phyloP scores from a whole-genome alignment of 2,888 invertebrate genomes.

The Cephus runcator region DNA sequence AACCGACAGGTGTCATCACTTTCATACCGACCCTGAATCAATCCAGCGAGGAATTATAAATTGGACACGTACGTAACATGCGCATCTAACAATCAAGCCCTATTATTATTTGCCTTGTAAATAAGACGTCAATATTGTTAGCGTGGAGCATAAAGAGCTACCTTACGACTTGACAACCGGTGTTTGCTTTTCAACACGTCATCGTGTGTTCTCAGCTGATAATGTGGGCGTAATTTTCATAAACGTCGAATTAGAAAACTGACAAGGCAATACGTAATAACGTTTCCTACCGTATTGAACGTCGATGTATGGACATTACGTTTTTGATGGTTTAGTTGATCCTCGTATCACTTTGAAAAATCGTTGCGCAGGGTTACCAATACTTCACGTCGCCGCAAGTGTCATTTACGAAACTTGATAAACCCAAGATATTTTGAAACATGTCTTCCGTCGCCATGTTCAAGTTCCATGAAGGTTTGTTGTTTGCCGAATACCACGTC shows the following conservation, averaged over 20 bases:
- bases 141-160: neutral
- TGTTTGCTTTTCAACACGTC: neutral
- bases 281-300: neutral
- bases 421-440: neutral
- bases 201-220: neutral
- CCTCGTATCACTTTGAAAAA: neutral
- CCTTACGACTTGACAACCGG: neutral
- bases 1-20: constrained; percentile 24
- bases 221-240: neutral
- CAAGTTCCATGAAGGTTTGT: neutral
- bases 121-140: neutral
- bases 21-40: neutral
- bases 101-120: neutral
- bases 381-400: neutral
- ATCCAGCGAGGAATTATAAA: neutral
- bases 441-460: neutral
- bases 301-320: neutral
- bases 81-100: neutral
- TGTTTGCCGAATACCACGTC: neutral
- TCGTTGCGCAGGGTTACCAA: neutral
- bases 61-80: neutral
- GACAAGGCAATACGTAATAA: neutral
- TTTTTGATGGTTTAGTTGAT: neutral
- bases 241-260: neutral
- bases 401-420: neutral